phyloP scores from a whole-genome alignment of 2,113 vertebrate species.

The Clarias batrachus region DNA sequence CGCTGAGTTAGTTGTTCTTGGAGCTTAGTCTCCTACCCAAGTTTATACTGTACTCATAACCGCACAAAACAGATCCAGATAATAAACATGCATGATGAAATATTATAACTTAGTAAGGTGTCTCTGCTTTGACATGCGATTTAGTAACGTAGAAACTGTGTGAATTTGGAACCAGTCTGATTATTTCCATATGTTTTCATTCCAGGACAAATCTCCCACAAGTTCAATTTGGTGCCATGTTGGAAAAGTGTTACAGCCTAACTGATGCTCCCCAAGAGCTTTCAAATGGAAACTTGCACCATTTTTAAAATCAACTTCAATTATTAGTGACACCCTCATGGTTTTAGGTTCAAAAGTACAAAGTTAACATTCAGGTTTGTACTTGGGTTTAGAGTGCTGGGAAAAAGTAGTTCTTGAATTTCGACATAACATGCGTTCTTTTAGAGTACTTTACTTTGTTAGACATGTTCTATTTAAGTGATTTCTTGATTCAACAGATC shows the following conservation, averaged over 20 bases:
- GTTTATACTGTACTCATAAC: background rate
- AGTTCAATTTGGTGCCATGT: background rate
- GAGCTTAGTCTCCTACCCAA: too few species aligned
- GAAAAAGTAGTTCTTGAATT: too few species aligned
- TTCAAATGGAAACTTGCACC: background rate
- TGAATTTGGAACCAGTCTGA: background rate
- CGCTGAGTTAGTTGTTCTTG: constrained; percentile 4
- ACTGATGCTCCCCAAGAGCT: background rate
- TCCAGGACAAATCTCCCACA: background rate
- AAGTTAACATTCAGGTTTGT: background rate
- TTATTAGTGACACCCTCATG: background rate
- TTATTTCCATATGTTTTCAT: background rate
- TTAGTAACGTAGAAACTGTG: background rate
- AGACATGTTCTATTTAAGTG: too few species aligned
- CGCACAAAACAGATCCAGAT: background rate
- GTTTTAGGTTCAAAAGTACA: background rate
- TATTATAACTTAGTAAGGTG: background rate
- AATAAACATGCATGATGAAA: background rate
- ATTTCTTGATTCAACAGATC: too few species aligned
- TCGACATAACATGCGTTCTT: too few species aligned
- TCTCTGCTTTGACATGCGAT: background rate
- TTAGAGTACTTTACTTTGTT: too few species aligned
- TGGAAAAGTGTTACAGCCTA: background rate
- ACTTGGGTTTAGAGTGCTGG: background rate
- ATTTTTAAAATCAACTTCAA: background rate